Conservation (phyloP, 1,140 invertebrate genomes). For the Chrysoperla carnea region DNA sequence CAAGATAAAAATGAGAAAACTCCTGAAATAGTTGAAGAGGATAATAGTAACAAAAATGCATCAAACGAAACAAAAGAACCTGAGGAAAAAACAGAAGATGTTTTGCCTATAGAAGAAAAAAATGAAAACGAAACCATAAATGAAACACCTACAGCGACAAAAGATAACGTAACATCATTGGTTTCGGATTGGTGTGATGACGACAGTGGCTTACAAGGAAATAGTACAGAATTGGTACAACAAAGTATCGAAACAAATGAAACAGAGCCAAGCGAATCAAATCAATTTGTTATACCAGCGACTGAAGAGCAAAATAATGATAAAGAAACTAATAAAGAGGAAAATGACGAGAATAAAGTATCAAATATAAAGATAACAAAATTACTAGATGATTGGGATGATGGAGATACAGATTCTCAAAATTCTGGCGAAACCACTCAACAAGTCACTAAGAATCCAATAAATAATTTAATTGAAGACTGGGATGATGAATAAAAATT, state of each 20-base stretch:
- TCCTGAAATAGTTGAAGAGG: too few species aligned
- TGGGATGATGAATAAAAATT: constrained; percentile 18
- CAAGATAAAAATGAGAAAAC: too few species aligned
- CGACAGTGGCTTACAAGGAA: not conserved
- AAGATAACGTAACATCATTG: not conserved
- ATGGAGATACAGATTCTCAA: constrained; percentile 19
- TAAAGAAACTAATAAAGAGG: not conserved
- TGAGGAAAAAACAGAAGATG: too few species aligned
- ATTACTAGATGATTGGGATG: constrained; percentile 20
- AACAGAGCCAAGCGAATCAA: too few species aligned
- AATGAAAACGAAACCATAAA: too few species aligned
- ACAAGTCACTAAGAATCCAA: constrained; percentile 4
- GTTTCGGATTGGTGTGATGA: constrained; percentile 4
- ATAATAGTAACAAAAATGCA: too few species aligned
- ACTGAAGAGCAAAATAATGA: not conserved
- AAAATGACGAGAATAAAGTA: constrained; percentile 11
- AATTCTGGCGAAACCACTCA: constrained; percentile 10
- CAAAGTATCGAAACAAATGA: too few species aligned
- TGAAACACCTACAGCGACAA: not conserved
- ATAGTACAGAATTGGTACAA: not conserved
- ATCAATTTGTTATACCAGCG: too few species aligned
- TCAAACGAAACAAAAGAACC: too few species aligned
- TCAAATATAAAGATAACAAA: not conserved
- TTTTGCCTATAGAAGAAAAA: too few species aligned
- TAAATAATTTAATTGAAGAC: constrained; percentile 20